Conservation (phyloP, 2,113 vertebrate genomes). For the Macroglossus sobrinus region DNA sequence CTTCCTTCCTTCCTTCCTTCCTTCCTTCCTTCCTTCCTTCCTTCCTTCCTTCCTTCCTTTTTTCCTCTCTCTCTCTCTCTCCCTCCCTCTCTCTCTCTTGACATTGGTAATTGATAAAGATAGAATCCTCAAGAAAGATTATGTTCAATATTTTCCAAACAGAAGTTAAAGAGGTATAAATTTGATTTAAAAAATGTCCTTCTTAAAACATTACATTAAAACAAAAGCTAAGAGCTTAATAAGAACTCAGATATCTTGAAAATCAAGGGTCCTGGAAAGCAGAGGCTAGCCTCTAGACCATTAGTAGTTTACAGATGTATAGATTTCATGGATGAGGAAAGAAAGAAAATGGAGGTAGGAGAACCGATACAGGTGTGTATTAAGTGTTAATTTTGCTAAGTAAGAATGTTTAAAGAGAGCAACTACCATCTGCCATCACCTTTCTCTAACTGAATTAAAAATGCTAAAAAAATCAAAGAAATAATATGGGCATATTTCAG, state of each 20-base stretch:
- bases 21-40: too few relatives aligned
- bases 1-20: background rate
- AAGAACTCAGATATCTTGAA: background rate
- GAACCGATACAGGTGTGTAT: background rate
- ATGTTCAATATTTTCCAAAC: background rate
- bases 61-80: rapidly evolving
- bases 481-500: background rate
- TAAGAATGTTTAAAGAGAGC: conserved; percentile 12
- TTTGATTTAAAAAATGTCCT: background rate
- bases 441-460: background rate
- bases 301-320: background rate
- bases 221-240: background rate
- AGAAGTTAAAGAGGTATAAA: background rate
- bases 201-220: background rate
- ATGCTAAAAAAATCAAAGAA: background rate
- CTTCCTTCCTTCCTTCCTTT: rapidly evolving
- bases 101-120: background rate
- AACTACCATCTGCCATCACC: background rate
- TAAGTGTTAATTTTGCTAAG: background rate
- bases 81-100: too few relatives aligned
- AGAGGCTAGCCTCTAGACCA: background rate
- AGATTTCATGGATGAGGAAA: background rate
- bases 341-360: background rate
- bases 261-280: background rate
- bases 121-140: background rate